These are phyloP conservation scores for Sepioteuthis lessoniana DNA, from an alignment of 2,888 invertebrate genomes.

Conservation along the genomic window DNA sequence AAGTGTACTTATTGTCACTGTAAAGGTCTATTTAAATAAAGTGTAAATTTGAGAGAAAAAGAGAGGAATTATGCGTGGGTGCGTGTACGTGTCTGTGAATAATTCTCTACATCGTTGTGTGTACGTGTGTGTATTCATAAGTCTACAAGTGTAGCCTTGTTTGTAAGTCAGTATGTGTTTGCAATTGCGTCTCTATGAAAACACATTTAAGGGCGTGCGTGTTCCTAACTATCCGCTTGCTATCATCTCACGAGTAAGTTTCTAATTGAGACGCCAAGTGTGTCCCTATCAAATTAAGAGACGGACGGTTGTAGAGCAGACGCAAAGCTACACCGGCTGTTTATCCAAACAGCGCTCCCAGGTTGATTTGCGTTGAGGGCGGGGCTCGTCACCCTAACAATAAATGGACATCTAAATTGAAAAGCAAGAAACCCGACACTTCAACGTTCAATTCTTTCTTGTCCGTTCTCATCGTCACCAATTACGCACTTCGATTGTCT, in stretches of 20 bases:
- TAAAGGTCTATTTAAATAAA: too few species aligned
- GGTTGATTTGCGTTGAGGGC: neutral
- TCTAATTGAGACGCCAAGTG: neutral
- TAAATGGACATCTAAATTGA: conserved; percentile 33
- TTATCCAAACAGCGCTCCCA: neutral
- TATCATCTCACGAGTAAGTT: neutral
- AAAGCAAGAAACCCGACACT: neutral
- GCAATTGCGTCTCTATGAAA: neutral
- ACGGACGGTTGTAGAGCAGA: neutral
- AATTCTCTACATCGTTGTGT: too few species aligned
- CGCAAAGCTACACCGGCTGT: neutral
- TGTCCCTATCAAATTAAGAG: neutral
- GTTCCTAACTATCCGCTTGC: neutral
- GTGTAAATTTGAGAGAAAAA: too few species aligned
- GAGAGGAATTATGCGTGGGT: too few species aligned
- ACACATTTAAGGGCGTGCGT: neutral
- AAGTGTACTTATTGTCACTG: too few species aligned
- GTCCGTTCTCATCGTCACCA: neutral
- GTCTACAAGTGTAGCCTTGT: too few species aligned
- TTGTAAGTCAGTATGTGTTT: too few species aligned
- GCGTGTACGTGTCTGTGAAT: too few species aligned
- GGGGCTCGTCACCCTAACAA: neutral
- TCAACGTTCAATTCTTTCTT: neutral
- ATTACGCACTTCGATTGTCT: neutral
- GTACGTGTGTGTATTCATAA: too few species aligned